Evolutionary conservation across 2,797 vertebrate genomes (phyloP).

Genomic region (Urocyon cinereoargenteus): DNA sequence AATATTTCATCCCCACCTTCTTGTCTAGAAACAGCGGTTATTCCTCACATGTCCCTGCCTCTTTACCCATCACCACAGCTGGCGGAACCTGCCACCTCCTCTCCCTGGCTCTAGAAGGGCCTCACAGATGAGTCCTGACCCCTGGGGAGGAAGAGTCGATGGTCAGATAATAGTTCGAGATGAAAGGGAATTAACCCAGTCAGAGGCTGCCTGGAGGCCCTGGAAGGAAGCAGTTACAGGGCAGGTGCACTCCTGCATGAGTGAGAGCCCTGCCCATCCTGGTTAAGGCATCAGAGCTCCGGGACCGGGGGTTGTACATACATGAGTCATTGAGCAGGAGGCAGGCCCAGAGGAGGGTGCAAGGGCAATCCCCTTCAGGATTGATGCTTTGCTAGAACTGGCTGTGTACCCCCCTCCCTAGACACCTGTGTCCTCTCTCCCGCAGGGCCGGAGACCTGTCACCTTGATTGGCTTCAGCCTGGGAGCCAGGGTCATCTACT

Average conservation of each 20-base stretch:
- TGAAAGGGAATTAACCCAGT: not conserved
- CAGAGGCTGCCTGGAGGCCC: not conserved
- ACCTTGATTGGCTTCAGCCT: constrained; percentile 98
- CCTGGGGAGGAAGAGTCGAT: not conserved
- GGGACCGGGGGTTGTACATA: fast-evolving
- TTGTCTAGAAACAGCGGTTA: not conserved
- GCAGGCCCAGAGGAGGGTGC: fast-evolving
- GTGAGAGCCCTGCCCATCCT: not conserved
- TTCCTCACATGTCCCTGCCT: not conserved
- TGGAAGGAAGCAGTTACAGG: fast-evolving
- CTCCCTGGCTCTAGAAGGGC: not conserved
- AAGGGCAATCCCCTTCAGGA: fast-evolving
- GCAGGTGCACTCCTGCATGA: not conserved
- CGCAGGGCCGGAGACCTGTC: constrained; percentile 95
- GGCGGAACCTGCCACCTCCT: not conserved
- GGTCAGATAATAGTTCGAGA: not conserved
- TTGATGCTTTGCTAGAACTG: not conserved
- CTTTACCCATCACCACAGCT: not conserved
- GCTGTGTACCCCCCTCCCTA: not conserved
- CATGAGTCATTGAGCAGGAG: fast-evolving
- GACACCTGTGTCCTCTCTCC: constrained; percentile 36
- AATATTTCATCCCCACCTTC: not conserved
- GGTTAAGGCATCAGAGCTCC: not conserved
- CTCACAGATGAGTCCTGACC: not conserved
- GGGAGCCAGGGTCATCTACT: constrained; percentile 98